Base-by-base conservation (phyloP, 2,888 invertebrate genomes). In the Cheilosia vulpina region DNA sequence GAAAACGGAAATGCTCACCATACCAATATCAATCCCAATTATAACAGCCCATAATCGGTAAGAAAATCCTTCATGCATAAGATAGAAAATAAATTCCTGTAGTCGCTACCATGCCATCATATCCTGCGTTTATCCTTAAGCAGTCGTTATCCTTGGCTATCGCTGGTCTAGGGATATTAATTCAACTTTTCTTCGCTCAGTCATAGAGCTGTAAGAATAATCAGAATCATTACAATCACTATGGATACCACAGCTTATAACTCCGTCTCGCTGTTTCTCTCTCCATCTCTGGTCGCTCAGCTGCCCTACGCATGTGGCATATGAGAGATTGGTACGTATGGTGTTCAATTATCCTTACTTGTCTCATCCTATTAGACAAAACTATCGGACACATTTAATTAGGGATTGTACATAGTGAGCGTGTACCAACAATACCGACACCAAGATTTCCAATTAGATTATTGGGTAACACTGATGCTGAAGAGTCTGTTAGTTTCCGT, bases 181-280 rank as follows among this genome's bases (percentile, higher is more conserved):
- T 41, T 43, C 27, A 43, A 55, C 55, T 68, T 68, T 53, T 45
- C 43, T 45, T 15, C 43, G 13, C 7, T 53, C 13, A 41, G 6
- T 31, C 53, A 43, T 27, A 27, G 53, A 43, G 41, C n/a, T 24
- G 41, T n/a, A 15, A 7, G 41, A 17, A 45, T 45, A 45, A 17
- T 45, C 45, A 9, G 45, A 45, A 45, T 17, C 45, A n/a, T 47
- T 17, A n/a, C 6, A 47, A 27, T 41, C 53, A 41, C 27, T 27
- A 27, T 5, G 27, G 58, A 41, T 13, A 21, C 38, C 4, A 13
- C 38, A 34, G 34, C 3, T 34, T 34, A 34, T 11, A 2, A 31
- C 31, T 9, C 31, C 9, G 31, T 31, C 31, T 31, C 6, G 1
- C 7, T 31, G 2, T 31, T 2, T 11, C 34, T 34, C 15, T 13